Base-by-base conservation (phyloP, 1,140 invertebrate species). In the Melanaphis sacchari region DNA sequence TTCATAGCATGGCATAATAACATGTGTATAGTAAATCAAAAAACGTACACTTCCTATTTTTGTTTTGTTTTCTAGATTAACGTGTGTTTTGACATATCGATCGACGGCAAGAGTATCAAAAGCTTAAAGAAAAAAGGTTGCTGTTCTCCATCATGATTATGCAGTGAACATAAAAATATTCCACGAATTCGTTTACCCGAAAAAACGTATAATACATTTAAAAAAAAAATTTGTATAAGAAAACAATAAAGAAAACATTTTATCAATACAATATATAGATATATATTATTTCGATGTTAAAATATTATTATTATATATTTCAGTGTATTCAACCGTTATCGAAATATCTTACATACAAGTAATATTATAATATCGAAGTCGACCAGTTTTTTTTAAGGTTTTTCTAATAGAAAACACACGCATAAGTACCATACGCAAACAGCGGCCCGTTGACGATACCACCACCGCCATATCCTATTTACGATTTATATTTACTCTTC, bases 61-160 rank as follows among this genome's bases (percentile, higher is more conserved):
- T 38, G 6, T 24, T 31, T 31, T 49, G 24, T 46, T 52, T 88
- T 36, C 22, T 26, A 93, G 91, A 41, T 93, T 5, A 38, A 93
- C 81, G 76, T 93, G n/a, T 54, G 91, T 93, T 82, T 93, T 38
- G 49, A 85, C 81, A 93, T 93, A 93, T 93, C 91, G n/a, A 84
- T 93, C 46, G 81, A 93, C 38, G 91, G 91, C 46, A 93, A 93
- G 6, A 93, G 91, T 36, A 93, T 93, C 81, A 85, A 54, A 54
- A 52, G 46, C 11, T 38, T 52, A 11, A 81, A n/a, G 36, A 85
- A 85, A 93, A 93, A 85, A 84, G 46, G 81, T 18, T 92, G n/a
- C 81, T 90, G 52, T 40, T 90, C 52, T 1, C 89, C 52, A 26
- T 41, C 89, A 40, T 66, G 21, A 36, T 85, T 15, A 88, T 49